Base-by-base conservation (phyloP, 2,888 invertebrate genomes). In the Perdita meconis region DNA sequence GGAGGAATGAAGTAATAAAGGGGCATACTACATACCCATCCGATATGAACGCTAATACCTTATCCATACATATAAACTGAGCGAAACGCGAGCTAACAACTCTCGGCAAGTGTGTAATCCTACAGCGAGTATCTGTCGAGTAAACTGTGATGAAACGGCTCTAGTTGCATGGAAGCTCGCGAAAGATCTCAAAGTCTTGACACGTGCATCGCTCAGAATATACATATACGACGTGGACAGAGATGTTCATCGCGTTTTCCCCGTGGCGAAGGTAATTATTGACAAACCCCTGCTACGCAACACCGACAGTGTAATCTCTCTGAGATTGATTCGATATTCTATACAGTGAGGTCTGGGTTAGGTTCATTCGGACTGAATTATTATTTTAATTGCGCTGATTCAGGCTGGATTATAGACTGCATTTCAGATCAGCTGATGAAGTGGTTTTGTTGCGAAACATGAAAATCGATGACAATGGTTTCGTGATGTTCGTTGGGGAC, bases 211-310 rank as follows among this genome's bases (percentile, higher is more conserved):
- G 24, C 40, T 61, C n/a, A n/a, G n/a, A n/a, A n/a, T n/a, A n/a
- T n/a, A n/a, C n/a, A n/a, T n/a, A n/a, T n/a, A n/a, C n/a, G n/a
- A n/a, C n/a, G n/a, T n/a, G n/a, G n/a, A 38, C 34, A 47, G 22
- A 57, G 2, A 13, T 22, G 26, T 59, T 55, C 57, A 53, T 42
- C 19, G 50, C 42, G 16, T 6, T 50, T 65, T 13, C 6, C 24
- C 53, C 42, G 59, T 80, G n/a, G n/a, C 57, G 38, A 77, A 65
- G 53, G 44, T 42, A 59, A 77, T 82, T 82, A 82, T 70, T 34
- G 64, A 3, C 19, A 13, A 24, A n/a, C 38, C 59, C 34, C 42
- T 24, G 30, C 24, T n/a, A 19, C 38, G 55, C 44, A 55, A 57
- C 50, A n/a, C 12, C 34, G 24, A 19, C 38, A 12, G n/a, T 19